A percentile compares a stretch with the other conserved stretches of the same genome.
phyloP scores from a whole-genome alignment of 1,140 invertebrate species.

The Fopius arisanus region DNA sequence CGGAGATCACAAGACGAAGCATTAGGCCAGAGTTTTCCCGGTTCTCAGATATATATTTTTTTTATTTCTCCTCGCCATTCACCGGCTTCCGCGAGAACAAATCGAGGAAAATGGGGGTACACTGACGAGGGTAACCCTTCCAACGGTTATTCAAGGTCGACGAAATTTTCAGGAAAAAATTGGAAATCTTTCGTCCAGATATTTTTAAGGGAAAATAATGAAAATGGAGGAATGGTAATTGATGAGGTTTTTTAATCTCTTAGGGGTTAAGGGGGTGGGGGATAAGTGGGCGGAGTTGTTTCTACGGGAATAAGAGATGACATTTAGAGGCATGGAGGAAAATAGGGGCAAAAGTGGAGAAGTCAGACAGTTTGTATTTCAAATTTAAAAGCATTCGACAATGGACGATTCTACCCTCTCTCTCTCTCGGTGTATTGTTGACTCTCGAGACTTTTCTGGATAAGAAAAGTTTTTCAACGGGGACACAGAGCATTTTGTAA shows the following conservation, averaged over 20 bases:
- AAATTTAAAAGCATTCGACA: slow-evolving; percentile 66
- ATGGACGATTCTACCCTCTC: slow-evolving; percentile 42
- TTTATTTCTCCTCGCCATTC: slow-evolving; percentile 9
- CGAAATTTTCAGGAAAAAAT: slow-evolving; percentile 18
- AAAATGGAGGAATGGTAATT: background rate
- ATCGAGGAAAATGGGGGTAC: background rate
- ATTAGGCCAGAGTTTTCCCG: slow-evolving; percentile 36
- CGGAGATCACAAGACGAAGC: slow-evolving; percentile 49
- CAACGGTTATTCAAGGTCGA: slow-evolving; percentile 30
- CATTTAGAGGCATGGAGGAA: slow-evolving; percentile 23
- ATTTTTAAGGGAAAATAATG: background rate
- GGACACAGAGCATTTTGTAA: slow-evolving; percentile 20
- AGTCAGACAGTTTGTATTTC: slow-evolving; percentile 61
- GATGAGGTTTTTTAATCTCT: background rate
- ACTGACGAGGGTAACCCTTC: too few relatives aligned
- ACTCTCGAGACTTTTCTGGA: slow-evolving; percentile 37
- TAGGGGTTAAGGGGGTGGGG: background rate
- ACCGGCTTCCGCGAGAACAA: background rate
- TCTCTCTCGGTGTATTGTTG: slow-evolving; percentile 56
- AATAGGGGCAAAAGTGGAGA: slow-evolving; percentile 19
- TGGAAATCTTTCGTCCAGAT: background rate
- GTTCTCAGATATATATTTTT: background rate
- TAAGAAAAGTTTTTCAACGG: slow-evolving; percentile 2
- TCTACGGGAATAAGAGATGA: slow-evolving; percentile 21
- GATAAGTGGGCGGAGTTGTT: slow-evolving; percentile 9